Percentiles rank a stretch among this genome's conserved stretches.
Evolutionary conservation across 2,797 vertebrate genomes (phyloP).

Genomic region (Loriculus beryllinus): DNA sequence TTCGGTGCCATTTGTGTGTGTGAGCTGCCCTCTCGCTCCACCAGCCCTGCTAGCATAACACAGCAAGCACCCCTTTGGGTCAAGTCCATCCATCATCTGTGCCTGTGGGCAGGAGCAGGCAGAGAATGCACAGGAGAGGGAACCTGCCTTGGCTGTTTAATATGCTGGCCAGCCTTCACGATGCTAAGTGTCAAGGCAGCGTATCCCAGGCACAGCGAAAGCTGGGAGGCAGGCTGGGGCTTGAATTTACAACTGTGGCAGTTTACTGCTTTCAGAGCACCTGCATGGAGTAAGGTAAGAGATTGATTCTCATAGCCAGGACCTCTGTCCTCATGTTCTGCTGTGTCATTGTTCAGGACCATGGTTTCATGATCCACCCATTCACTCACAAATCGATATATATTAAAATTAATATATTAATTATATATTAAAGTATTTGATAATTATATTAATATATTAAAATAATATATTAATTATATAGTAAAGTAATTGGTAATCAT

Average conservation of each 20-base stretch:
- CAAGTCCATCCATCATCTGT: conserved; percentile 43
- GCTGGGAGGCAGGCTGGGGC: not conserved
- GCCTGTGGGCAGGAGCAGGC: conserved; percentile 36
- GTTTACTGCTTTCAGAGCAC: not conserved
- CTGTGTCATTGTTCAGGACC: not conserved
- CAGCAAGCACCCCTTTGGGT: not conserved
- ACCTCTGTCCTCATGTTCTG: not conserved
- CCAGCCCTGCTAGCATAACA: not conserved
- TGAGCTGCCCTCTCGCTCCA: not conserved
- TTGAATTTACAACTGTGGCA: not conserved
- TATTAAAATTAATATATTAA: not conserved
- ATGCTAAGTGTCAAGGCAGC: not conserved
- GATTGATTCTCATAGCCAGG: not conserved
- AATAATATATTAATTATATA: no score
- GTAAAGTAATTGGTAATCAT: no score
- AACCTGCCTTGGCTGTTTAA: conserved; percentile 13
- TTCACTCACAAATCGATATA: not conserved
- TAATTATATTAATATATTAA: no score
- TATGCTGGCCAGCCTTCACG: not conserved
- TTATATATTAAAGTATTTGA: no score
- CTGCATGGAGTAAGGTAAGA: conserved; percentile 36
- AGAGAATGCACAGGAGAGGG: conserved; percentile 21
- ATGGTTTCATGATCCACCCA: not conserved
- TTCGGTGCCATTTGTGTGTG: not conserved
- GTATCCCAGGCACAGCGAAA: not conserved